Evolutionary conservation across 2,113 vertebrate genomes (phyloP).

Genomic region (Hemicordylus capensis): DNA sequence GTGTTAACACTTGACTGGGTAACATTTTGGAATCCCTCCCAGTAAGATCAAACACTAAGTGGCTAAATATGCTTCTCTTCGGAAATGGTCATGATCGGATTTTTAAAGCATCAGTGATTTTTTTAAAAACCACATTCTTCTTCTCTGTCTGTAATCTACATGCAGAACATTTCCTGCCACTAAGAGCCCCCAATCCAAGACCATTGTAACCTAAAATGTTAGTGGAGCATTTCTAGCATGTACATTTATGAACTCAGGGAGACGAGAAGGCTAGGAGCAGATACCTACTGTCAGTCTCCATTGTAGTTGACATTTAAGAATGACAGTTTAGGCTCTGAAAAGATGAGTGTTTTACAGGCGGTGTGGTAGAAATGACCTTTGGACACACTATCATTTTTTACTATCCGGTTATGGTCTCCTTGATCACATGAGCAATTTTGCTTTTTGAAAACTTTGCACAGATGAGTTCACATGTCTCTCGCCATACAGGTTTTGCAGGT

Average conservation of each 20-base stretch:
- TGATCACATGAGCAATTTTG: not conserved
- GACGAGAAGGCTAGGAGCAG: not conserved
- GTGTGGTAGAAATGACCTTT: not conserved
- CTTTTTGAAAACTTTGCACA: not conserved
- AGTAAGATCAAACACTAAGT: conserved; percentile 17
- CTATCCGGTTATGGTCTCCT: not conserved
- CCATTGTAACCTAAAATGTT: not conserved
- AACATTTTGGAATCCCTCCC: conserved; percentile 7
- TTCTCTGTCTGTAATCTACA: not conserved
- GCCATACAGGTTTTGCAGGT: not conserved
- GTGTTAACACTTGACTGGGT: conserved; percentile 9
- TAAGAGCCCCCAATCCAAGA: not conserved
- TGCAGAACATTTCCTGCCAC: too few relatives aligned
- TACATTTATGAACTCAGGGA: not conserved
- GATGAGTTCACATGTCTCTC: not conserved
- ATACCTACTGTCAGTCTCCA: not conserved
- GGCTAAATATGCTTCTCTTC: not conserved
- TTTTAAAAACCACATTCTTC: not conserved
- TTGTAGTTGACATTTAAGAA: not conserved
- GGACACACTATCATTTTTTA: not conserved
- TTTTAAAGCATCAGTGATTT: not conserved
- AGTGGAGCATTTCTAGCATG: not conserved
- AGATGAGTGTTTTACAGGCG: not conserved
- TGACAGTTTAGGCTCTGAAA: not conserved
- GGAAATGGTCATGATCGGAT: not conserved